Evolutionary conservation across 2,888 invertebrate genomes (phyloP), one percentile per base, ranked within the genome.

Genomic region (Clitarchus hookeri): DNA sequence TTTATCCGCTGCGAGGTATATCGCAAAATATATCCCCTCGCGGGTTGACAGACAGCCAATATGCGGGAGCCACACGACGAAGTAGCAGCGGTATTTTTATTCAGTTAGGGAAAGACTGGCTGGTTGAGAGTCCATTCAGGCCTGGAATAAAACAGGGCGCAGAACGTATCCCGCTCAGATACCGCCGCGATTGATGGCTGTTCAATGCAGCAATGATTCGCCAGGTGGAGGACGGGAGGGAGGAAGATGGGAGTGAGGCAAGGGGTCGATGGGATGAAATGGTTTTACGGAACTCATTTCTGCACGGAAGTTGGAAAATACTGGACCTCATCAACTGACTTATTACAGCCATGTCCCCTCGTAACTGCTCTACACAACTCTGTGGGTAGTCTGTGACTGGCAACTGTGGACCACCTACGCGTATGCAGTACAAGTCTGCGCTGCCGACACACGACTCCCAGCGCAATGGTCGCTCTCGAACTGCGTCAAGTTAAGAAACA

Each of bases 291-390:
- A 86, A 84, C 86, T 86, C 86, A 86, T 86, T 86, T 84, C 86
- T 86, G 84, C 86, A 84, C 86, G 86, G 86, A 86, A 86, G 86
- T 86, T 86, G 86, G 86, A 86, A 86, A 86, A 86, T 82, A 82
- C 86, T 84, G 86, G 86, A 86, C 86, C 84, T 86, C 86, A 86
- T 86, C 86, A 86, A 86, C 84, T 86, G 86, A 86, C 86, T 86
- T 86, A 86, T 86, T 86, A 86, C 86, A n/a, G 79, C 84, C 78
- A 53, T 84, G 86, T 84, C 84, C 84, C 78, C 26, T 36, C 78
- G 48, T 82, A 82, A 82, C 82, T 82, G 44, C 82, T 82, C 16
- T 23, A 36, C 36, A 36, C 65, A n/a, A 65, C 65, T 65, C 13
- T 19, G 65, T n/a, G 48, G 65, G 65, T 19, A 65, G 65, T 65